Evolutionary conservation across 2,797 vertebrate genomes (phyloP).

Genomic region (Labroides dimidiatus): DNA sequence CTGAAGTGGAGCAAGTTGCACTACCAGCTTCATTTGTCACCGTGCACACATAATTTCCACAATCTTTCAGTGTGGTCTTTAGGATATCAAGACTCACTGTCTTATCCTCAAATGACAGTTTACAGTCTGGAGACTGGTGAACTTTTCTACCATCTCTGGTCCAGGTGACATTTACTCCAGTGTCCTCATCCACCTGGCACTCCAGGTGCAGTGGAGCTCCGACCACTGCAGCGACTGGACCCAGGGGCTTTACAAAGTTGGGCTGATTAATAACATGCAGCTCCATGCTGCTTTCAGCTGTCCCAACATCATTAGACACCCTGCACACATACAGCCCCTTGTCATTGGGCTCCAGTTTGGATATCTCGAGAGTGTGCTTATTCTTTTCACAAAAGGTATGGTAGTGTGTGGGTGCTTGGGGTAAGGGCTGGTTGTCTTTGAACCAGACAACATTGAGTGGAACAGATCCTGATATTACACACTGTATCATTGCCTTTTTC

Average conservation of each 20-base stretch:
- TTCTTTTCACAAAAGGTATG: slow-evolving; percentile 85
- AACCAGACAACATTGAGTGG: slow-evolving; percentile 89
- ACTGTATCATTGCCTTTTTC: slow-evolving; percentile 88
- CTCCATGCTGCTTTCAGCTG: slow-evolving; percentile 86
- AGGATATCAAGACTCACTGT: slow-evolving; percentile 88
- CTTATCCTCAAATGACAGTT: slow-evolving; percentile 93
- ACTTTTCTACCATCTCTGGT: slow-evolving; percentile 89
- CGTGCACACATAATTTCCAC: slow-evolving; percentile 88
- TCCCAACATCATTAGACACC: slow-evolving; percentile 88
- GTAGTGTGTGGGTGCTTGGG: slow-evolving; percentile 75
- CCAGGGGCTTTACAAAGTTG: slow-evolving; percentile 87
- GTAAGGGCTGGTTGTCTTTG: slow-evolving; percentile 84
- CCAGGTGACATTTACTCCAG: slow-evolving; percentile 88
- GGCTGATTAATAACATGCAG: slow-evolving; percentile 89
- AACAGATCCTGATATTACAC: slow-evolving; percentile 88
- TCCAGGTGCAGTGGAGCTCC: slow-evolving; percentile 89
- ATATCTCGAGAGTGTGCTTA: slow-evolving; percentile 88
- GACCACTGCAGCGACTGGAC: slow-evolving; percentile 85
- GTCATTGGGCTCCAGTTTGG: slow-evolving; percentile 79
- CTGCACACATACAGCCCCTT: slow-evolving; percentile 88
- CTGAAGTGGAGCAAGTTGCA: slow-evolving; percentile 83
- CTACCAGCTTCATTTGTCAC: slow-evolving; percentile 92
- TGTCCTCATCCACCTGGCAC: slow-evolving; percentile 92
- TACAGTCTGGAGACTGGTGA: slow-evolving; percentile 91
- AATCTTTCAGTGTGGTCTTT: slow-evolving; percentile 90